phyloP scores from a whole-genome alignment of 1,140 invertebrate genomes.

The Lepidurus arcticus region DNA sequence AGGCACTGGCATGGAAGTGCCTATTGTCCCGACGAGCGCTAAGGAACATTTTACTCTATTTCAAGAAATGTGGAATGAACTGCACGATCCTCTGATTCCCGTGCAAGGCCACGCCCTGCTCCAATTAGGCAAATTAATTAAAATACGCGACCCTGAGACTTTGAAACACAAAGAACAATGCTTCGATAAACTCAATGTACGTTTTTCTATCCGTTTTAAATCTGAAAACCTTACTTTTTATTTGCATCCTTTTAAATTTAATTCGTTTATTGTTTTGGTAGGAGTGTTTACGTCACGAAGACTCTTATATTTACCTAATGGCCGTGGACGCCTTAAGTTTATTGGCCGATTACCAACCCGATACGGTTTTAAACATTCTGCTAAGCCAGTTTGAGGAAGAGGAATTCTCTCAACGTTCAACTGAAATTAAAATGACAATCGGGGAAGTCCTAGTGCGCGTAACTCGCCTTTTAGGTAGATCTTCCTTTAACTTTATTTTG shows the following conservation, averaged over 20 bases:
- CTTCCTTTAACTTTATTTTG: conserved; percentile 28
- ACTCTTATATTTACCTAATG: conserved; percentile 76
- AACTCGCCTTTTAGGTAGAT: conserved; percentile 61
- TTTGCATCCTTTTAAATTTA: conserved; percentile 19
- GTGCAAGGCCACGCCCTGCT: conserved; percentile 72
- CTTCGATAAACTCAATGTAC: conserved; percentile 55
- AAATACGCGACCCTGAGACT: conserved; percentile 56
- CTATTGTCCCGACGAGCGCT: background rate
- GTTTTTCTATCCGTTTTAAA: conserved; percentile 42
- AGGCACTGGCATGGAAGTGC: conserved; percentile 26
- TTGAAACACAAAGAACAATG: conserved; percentile 59
- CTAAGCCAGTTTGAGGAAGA: conserved; percentile 54
- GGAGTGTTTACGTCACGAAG: conserved; percentile 66
- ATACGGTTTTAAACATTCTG: conserved; percentile 60
- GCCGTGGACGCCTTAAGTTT: conserved; percentile 68
- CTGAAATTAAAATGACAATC: conserved; percentile 66
- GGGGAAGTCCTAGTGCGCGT: conserved; percentile 75
- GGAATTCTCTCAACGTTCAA: conserved; percentile 35
- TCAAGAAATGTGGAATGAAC: conserved; percentile 59
- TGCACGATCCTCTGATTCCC: conserved; percentile 67
- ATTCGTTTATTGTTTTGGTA: conserved; percentile 35
- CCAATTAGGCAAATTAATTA: conserved; percentile 62
- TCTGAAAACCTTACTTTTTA: conserved; percentile 36
- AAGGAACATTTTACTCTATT: conserved; percentile 41
- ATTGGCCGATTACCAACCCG: conserved; percentile 57